Evolutionary conservation across 2,888 invertebrate species (phyloP).

Genomic region (Alloscopus bannaensis): DNA sequence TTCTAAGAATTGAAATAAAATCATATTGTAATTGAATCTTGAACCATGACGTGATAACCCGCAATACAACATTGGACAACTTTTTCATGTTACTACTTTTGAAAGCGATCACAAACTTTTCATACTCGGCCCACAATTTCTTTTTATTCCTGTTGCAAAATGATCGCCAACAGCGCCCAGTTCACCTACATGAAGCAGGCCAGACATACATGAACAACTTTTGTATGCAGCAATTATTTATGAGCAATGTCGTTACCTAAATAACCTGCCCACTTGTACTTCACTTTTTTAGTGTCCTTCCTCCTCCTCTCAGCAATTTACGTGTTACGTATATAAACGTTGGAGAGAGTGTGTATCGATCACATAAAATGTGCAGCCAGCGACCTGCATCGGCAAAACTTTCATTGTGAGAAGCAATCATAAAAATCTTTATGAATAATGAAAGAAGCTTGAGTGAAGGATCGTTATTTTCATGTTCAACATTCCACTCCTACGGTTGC

Average conservation of each 20-base stretch:
- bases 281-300: conserved; percentile 39
- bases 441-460: conserved; percentile 7
- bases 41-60: conserved; percentile 33
- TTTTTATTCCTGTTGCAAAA: not conserved
- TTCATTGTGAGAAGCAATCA: conserved; percentile 36
- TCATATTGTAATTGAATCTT: conserved; percentile 37
- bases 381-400: conserved; percentile 39
- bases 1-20: conserved; percentile 51
- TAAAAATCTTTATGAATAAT: conserved; percentile 28
- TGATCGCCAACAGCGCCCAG: not conserved
- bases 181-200: not conserved
- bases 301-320: conserved; percentile 1
- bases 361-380: conserved; percentile 16
- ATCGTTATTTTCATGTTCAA: not conserved
- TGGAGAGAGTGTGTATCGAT: conserved; percentile 9
- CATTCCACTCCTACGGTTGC: not conserved
- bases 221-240: conserved; percentile 25
- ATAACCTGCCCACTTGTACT: conserved; percentile 41
- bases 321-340: not conserved
- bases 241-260: conserved; percentile 19
- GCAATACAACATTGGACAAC: conserved; percentile 33
- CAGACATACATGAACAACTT: not conserved
- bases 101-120: no score
- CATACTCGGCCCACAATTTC: no score
- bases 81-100: no score